Percentiles rank a stretch among this genome's conserved stretches.
These are phyloP conservation scores for Alosa sapidissima DNA, from an alignment of 2,797 vertebrate species.

Conservation along the genomic window DNA sequence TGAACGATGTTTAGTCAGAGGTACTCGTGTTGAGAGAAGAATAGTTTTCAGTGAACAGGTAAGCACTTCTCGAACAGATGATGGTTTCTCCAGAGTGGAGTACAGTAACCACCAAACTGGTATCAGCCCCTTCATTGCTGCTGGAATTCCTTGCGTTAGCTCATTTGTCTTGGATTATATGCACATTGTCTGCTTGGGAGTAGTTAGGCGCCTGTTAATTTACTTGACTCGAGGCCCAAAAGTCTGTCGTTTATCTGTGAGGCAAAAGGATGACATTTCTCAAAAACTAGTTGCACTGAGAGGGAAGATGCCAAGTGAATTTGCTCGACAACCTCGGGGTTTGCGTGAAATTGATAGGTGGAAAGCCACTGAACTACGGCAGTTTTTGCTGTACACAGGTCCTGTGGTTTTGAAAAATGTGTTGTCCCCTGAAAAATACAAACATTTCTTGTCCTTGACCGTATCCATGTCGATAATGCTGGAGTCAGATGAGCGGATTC, in stretches of 20 bases:
- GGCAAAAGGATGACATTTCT: conserved; percentile 33
- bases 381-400: neutral
- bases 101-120: neutral
- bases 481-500: neutral
- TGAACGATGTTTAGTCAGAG: conserved; percentile 43
- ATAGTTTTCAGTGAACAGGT: conserved; percentile 28
- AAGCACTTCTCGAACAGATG: conserved; percentile 35
- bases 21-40: conserved; percentile 35
- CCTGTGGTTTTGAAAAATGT: neutral
- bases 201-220: conserved; percentile 27
- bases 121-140: neutral
- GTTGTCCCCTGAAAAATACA: neutral
- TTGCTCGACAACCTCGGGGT: neutral
- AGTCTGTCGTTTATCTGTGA: conserved; percentile 39
- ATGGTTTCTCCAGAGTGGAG: conserved; percentile 13
- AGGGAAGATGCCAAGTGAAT: neutral
- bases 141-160: neutral
- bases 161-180: neutral
- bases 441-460: neutral
- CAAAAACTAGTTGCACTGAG: neutral
- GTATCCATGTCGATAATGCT: neutral
- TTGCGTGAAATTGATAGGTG: neutral
- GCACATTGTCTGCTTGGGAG: neutral
- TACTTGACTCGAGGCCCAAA: conserved; percentile 51
- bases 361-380: neutral